phyloP scores from a whole-genome alignment of 2,888 invertebrate genomes.

The Holacanthella duospinosa region DNA sequence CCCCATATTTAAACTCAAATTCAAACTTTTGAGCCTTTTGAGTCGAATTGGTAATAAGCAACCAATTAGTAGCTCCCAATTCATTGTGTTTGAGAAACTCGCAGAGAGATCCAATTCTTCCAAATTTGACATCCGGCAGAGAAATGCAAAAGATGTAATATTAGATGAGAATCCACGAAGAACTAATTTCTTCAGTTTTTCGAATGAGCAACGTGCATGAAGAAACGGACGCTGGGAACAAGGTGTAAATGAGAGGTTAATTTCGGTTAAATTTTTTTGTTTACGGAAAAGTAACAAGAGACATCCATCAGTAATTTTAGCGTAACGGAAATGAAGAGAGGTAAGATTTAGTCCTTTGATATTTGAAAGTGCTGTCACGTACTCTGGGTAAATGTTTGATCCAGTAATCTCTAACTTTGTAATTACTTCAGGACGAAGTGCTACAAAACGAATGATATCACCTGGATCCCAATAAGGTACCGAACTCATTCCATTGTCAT shows the following conservation, averaged over 20 bases:
- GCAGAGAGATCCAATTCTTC: neutral
- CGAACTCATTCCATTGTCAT: neutral
- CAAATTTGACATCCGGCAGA: slow-evolving; percentile 4
- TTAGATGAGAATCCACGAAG: neutral
- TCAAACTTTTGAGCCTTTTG: neutral
- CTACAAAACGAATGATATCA: neutral
- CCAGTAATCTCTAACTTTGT: neutral
- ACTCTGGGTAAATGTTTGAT: slow-evolving; percentile 5
- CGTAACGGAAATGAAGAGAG: neutral
- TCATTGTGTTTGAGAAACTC: neutral
- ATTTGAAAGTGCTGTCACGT: neutral
- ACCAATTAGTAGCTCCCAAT: neutral
- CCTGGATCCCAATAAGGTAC: slow-evolving; percentile 1
- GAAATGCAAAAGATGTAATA: neutral
- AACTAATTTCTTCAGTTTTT: neutral
- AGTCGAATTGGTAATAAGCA: neutral
- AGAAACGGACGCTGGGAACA: neutral
- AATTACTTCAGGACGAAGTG: neutral
- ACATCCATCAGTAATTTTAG: neutral
- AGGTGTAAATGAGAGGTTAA: neutral
- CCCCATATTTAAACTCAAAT: neutral
- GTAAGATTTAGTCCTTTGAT: neutral
- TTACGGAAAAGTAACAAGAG: neutral
- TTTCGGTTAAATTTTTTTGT: neutral
- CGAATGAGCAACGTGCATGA: neutral